Evolutionary conservation across 37 sponge, comb jelly and placozoan genomes (phyloP), one percentile per base, ranked within the genome.

Genomic region (Axinella damicornis): DNA sequence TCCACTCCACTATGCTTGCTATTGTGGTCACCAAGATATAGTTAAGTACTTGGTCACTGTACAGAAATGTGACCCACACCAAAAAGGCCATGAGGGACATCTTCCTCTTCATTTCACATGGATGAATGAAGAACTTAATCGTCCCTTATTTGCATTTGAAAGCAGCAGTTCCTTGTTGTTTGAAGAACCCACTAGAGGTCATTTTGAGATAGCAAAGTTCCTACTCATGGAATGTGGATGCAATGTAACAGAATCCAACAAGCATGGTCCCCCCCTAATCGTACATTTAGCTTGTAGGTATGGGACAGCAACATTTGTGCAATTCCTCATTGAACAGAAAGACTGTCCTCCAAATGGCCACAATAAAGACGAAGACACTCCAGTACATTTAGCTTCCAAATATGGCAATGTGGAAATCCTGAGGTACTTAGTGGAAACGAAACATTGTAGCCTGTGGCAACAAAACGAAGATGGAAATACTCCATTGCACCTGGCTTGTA

Each of bases 1-100:
- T 53, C n/a, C 74, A 18, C 56, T 73, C 28, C 74, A 73, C 53
- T 22, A 73, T 73, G 74, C 74, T 21, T 20, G n/a, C 12, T 6
- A 53, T 20, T 18, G 46, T 73, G 74, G 55, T 73, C 74, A 73
- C 6, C 30, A 30, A 28, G 24, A 41, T 17, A 56, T 53, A 15
- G 28, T 73, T n/a, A 6, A 53, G 56, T 73, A 53, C 28, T 21
- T 73, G 9, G 53, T 73, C 21, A 22, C 21, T 21, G 55, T 12
- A 11, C 30, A 12, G 15, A 22, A 41, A 15, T 73, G 56, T 73
- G 24, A 73, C 28, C 74, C 74, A 12, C 19, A 35, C 18, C 12
- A 5, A 11, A 11, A 4, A 12, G 74, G 46, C n/a, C 31, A 41
- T 24, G 6, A 28, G 12, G 74, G n/a, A n/a, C 2, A 5, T 21